These are phyloP conservation scores for Syngnathus acus DNA, from an alignment of 2,797 vertebrate species.

Conservation along the genomic window DNA sequence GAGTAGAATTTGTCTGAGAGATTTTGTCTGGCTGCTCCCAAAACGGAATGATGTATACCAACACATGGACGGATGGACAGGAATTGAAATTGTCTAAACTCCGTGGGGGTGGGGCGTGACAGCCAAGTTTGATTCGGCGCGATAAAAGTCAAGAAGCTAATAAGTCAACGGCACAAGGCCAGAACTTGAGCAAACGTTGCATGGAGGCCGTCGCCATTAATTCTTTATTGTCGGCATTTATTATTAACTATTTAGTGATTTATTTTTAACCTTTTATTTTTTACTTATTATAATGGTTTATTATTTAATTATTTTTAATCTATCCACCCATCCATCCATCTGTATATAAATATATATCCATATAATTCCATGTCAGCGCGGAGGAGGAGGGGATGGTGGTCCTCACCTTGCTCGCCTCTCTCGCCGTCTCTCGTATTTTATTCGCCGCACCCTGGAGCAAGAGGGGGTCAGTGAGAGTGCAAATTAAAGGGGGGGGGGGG, in stretches of 20 bases:
- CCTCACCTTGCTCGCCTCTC: not conserved
- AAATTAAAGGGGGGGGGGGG: slow-evolving; percentile 2
- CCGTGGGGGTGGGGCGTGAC: not conserved
- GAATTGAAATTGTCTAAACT: not conserved
- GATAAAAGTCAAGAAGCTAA: too few species aligned
- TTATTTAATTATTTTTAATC: too few species aligned
- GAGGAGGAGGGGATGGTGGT: not conserved
- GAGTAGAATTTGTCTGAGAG: not conserved
- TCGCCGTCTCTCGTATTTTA: not conserved
- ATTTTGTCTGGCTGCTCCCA: not conserved
- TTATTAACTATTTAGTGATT: too few species aligned
- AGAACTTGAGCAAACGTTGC: too few species aligned
- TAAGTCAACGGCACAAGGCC: too few species aligned
- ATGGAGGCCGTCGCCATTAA: not conserved
- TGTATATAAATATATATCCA: too few species aligned
- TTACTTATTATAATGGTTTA: too few species aligned
- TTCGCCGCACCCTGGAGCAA: not conserved
- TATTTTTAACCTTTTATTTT: too few species aligned
- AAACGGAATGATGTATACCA: not conserved
- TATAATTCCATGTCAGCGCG: not conserved
- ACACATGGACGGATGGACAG: not conserved
- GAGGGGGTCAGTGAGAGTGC: slow-evolving; percentile 35
- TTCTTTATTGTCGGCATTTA: too few species aligned
- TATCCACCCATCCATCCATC: too few species aligned
- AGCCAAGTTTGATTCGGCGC: not conserved